Conservation (phyloP, 1,140 invertebrate genomes). For the Protaetia brevitarsis region DNA sequence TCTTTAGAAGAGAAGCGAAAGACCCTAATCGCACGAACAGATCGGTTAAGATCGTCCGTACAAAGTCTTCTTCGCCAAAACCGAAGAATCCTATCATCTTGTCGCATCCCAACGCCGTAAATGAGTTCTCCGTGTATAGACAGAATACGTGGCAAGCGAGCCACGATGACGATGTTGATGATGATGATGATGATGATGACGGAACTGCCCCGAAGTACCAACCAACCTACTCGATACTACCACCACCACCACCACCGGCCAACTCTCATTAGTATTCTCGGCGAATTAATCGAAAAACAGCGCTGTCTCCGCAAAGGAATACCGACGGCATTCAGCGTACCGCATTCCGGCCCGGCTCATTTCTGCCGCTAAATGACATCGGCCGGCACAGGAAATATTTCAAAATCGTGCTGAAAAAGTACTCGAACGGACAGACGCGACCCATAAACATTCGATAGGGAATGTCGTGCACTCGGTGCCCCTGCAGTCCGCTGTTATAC, state of each 20-base stretch:
- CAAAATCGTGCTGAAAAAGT: slow-evolving; percentile 45
- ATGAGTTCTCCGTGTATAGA: too few relatives aligned
- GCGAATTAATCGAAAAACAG: slow-evolving; percentile 49
- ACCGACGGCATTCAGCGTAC: slow-evolving; percentile 37
- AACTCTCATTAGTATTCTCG: slow-evolving; percentile 46
- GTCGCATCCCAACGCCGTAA: too few relatives aligned
- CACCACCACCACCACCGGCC: too few relatives aligned
- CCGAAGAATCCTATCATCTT: too few relatives aligned
- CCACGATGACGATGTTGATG: background rate
- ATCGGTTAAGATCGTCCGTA: too few relatives aligned
- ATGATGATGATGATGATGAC: slow-evolving; percentile 11
- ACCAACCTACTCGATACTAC: slow-evolving; percentile 46
- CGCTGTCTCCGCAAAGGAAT: slow-evolving; percentile 34
- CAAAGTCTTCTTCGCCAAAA: too few relatives aligned
- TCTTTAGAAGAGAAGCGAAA: too few relatives aligned
- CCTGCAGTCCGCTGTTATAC: background rate
- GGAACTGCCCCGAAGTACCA: slow-evolving; percentile 32
- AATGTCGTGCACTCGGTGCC: slow-evolving; percentile 33
- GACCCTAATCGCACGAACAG: too few relatives aligned
- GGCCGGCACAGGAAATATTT: slow-evolving; percentile 43
- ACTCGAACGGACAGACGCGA: slow-evolving; percentile 37
- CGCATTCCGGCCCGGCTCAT: slow-evolving; percentile 43
- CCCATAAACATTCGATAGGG: slow-evolving; percentile 42
- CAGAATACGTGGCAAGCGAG: too few relatives aligned
- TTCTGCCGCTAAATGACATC: slow-evolving; percentile 45